Evolutionary conservation across 2,888 invertebrate genomes (phyloP).

Genomic region (Andrena haemorrhoa): DNA sequence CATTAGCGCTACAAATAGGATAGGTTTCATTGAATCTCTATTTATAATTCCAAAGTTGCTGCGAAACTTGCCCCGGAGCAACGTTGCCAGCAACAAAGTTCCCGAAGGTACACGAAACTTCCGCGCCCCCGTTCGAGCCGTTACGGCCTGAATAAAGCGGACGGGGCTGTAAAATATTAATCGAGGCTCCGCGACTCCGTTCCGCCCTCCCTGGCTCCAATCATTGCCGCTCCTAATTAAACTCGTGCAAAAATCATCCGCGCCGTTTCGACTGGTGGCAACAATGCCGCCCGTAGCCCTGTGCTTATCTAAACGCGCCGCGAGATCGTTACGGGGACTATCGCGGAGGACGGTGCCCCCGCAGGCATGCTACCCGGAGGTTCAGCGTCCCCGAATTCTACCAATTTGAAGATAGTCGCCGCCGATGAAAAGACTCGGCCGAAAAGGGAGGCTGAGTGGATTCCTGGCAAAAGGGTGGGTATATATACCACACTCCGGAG

Average conservation of each 20-base stretch:
- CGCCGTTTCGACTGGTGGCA: background rate
- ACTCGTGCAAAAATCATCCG: background rate
- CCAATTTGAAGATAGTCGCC: constrained; percentile 38
- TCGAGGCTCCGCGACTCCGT: background rate
- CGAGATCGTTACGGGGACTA: background rate
- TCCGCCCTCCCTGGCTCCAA: background rate
- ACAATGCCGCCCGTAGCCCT: background rate
- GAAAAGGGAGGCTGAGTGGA: constrained; percentile 40
- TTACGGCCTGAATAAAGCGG: constrained; percentile 32
- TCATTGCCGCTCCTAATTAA: background rate
- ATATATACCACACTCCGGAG: constrained; percentile 13
- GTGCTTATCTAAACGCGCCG: background rate
- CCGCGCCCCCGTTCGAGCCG: constrained; percentile 11
- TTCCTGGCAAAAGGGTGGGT: constrained; percentile 22
- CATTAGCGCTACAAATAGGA: constrained; percentile 13
- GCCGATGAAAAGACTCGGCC: constrained; percentile 32
- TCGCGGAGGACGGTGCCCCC: background rate
- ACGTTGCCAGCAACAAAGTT: constrained; percentile 41
- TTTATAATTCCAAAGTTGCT: constrained; percentile 41
- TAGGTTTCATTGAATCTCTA: constrained; percentile 37
- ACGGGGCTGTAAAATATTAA: constrained; percentile 39
- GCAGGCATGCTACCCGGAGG: background rate
- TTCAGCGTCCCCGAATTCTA: background rate
- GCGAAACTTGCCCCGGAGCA: background rate
- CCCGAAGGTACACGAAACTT: constrained; percentile 34